A percentile compares a stretch with the other conserved stretches of the same genome.
These are phyloP conservation scores for Metopia argyrocephala DNA, from an alignment of 2,888 invertebrate species.

Conservation along the genomic window DNA sequence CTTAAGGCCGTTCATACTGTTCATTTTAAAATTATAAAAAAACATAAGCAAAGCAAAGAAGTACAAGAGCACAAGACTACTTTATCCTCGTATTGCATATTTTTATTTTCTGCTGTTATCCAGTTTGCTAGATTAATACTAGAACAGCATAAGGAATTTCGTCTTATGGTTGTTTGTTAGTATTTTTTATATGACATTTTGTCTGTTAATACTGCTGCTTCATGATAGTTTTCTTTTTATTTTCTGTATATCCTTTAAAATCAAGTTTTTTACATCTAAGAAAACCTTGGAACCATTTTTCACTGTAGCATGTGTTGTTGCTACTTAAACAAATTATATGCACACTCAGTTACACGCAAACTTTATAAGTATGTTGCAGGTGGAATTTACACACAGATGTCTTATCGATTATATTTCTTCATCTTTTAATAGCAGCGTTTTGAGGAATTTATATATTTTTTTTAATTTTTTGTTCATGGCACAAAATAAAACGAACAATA, in stretches of 20 bases:
- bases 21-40: too few species aligned
- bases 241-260: constrained; percentile 54
- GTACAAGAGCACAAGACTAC: neutral
- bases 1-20: constrained; percentile 16
- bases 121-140: constrained; percentile 25
- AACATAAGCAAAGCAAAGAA: too few species aligned
- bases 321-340: constrained; percentile 8
- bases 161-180: neutral
- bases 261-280: constrained; percentile 58
- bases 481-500: too few species aligned
- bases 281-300: constrained; percentile 64
- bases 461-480: constrained; percentile 27
- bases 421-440: constrained; percentile 1
- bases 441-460: constrained; percentile 1
- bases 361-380: constrained; percentile 59
- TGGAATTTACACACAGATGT: constrained; percentile 57
- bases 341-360: neutral
- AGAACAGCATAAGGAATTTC: constrained; percentile 32
- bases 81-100: constrained; percentile 18
- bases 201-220: constrained; percentile 29
- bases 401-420: constrained; percentile 8
- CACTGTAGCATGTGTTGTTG: constrained; percentile 50
- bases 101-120: constrained; percentile 9
- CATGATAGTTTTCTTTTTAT: constrained; percentile 11
- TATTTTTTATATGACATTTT: constrained; percentile 16